These are phyloP conservation scores for Euplagia quadripunctaria DNA, from an alignment of 2,888 invertebrate genomes.

Conservation along the genomic window DNA sequence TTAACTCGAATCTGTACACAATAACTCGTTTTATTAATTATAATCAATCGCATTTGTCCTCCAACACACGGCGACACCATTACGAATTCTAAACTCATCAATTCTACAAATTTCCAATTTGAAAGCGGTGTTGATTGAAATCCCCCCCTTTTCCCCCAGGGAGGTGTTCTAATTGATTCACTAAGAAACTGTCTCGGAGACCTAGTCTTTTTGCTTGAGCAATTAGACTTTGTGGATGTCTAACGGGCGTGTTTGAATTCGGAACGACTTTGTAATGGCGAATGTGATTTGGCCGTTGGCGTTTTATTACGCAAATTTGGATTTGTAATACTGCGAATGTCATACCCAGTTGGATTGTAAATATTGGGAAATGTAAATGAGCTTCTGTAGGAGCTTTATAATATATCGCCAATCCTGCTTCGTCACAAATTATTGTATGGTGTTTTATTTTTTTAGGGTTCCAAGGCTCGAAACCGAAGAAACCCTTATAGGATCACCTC, in stretches of 20 bases:
- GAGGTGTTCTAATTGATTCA: conserved; percentile 46
- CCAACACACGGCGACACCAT: conserved; percentile 21
- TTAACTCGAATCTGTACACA: conserved; percentile 1
- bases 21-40: conserved; percentile 37
- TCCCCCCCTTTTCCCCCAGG: conserved; percentile 32
- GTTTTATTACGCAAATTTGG: conserved; percentile 25
- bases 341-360: conserved; percentile 20
- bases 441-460: not conserved
- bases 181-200: conserved; percentile 37
- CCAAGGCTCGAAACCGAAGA: no score
- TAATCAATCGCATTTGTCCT: conserved; percentile 42
- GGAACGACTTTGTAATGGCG: conserved; percentile 22
- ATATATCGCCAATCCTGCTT: not conserved
- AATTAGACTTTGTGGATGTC: conserved; percentile 37
- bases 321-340: conserved; percentile 21
- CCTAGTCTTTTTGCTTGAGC: conserved; percentile 46
- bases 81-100: conserved; percentile 55
- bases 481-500: not conserved
- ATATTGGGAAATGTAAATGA: conserved; percentile 14
- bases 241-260: conserved; percentile 23
- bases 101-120: conserved; percentile 56
- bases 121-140: conserved; percentile 53
- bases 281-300: conserved; percentile 25
- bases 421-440: not conserved
- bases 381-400: not conserved